Evolutionary conservation across 2,888 invertebrate species (phyloP).

Genomic region (Phania funesta): DNA sequence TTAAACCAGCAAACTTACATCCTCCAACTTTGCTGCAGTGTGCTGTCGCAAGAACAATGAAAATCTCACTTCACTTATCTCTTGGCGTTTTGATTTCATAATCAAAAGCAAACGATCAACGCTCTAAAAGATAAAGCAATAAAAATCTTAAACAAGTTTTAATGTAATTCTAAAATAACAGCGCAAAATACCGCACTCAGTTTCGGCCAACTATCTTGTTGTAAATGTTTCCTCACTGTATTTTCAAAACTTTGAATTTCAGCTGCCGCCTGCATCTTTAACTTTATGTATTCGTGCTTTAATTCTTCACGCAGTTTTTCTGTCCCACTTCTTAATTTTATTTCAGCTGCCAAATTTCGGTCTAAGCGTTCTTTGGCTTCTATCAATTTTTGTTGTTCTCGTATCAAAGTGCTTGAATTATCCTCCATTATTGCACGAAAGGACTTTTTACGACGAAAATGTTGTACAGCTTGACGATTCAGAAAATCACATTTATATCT

Average conservation of each 20-base stretch:
- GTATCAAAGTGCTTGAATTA: constrained; percentile 25
- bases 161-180: neutral
- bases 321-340: constrained; percentile 46
- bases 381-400: constrained; percentile 58
- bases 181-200: constrained; percentile 64
- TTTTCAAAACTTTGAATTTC: constrained; percentile 42
- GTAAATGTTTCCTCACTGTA: constrained; percentile 54
- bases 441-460: constrained; percentile 72
- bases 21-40: neutral
- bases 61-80: constrained; percentile 22
- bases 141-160: neutral
- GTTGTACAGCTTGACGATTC: constrained; percentile 71
- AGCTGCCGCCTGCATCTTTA: constrained; percentile 15
- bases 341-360: constrained; percentile 28
- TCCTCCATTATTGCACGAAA: constrained; percentile 70
- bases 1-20: constrained; percentile 32
- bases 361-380: constrained; percentile 68
- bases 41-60: constrained; percentile 7
- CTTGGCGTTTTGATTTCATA: constrained; percentile 12
- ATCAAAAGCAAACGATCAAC: constrained; percentile 62
- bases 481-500: constrained; percentile 68
- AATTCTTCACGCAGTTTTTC: neutral
- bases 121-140: constrained; percentile 60
- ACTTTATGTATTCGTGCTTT: neutral
- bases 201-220: constrained; percentile 39